Base-by-base conservation (phyloP, 2,888 invertebrate species). In the Cantharis nigra region DNA sequence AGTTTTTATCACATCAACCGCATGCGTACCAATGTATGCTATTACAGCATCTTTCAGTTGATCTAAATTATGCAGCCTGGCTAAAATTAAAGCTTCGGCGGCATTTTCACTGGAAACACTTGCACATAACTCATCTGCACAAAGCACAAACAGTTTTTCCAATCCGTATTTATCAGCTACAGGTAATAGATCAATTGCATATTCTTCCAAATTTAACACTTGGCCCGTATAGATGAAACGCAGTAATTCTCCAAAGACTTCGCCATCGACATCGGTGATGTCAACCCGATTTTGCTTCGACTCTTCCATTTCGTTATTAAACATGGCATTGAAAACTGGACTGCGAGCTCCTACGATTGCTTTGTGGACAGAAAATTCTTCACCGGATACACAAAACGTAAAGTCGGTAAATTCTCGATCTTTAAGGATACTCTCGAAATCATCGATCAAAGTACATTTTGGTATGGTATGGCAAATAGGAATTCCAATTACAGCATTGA, bases 311-410 rank as follows among this genome's bases (percentile, higher is more conserved):
- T 98, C 98, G 89, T 99, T 99, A 88, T 98, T 98, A 89, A 99
- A 99, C 99, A 99, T 99, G 80, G 99, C 99, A 86, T 97, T 97
- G 90, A 99, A 99, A 64, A 99, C 99, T 81, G 98, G 98, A 91
- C 98, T 98, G 86, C 99, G 94, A 83, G 98, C 95, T 89, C 97
- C 97, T 89, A 99, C 91, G 87, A 99, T 97, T 83, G 98, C 98
- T 93, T 98, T 98, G 90, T 98, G 98, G 86, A 98, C 98, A 89
- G 97, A 96, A 89, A 96, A 96, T 89, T 96, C 96, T 89, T 95
- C 91, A 80, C 96, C 96, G 79, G 94, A 95, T 75, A 98, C 98
- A 71, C 96, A 95, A 85, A 99, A 91, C 83, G 98, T 98, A 85
- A 99, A 98, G 89, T 99, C 99, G 86, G 97, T 97, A 90, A 98